Percentiles rank a stretch among this genome's conserved stretches.
Conservation (phyloP, 2,888 invertebrate species). For the Endotricha flammealis region DNA sequence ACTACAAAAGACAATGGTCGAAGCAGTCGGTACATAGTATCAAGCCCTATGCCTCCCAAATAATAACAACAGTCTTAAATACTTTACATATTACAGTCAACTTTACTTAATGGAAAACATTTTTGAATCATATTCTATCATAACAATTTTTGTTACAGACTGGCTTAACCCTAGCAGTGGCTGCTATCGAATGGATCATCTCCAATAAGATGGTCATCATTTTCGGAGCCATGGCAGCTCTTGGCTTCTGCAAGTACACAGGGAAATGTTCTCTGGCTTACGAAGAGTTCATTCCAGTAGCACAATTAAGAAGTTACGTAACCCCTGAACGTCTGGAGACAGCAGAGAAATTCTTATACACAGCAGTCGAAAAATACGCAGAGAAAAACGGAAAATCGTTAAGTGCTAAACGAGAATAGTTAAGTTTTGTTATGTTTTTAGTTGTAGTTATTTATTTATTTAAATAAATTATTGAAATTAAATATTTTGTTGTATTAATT, state of each 20-base stretch:
- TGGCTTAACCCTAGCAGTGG: slow-evolving; percentile 28
- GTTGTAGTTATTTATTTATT: slow-evolving; percentile 9
- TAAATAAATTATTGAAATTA: slow-evolving; percentile 9
- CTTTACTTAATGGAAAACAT: no score
- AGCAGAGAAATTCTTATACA: slow-evolving; percentile 65
- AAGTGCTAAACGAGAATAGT: background rate
- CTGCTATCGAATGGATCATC: slow-evolving; percentile 33
- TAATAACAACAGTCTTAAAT: no score
- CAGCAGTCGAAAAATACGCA: slow-evolving; percentile 72
- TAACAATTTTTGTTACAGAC: slow-evolving; percentile 23
- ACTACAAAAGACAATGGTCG: no score
- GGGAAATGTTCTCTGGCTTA: slow-evolving; percentile 30
- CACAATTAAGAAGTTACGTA: slow-evolving; percentile 57
- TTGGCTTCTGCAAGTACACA: slow-evolving; percentile 39
- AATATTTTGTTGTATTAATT: slow-evolving; percentile 1
- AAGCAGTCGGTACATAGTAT: no score
- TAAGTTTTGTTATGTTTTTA: background rate
- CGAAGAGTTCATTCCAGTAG: slow-evolving; percentile 25
- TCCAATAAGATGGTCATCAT: slow-evolving; percentile 30
- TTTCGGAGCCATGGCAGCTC: slow-evolving; percentile 27
- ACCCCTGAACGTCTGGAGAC: slow-evolving; percentile 72
- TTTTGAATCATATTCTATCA: no score
- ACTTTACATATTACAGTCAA: no score
- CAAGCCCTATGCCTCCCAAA: no score
- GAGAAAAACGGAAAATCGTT: slow-evolving; percentile 22